Base-by-base conservation (phyloP, 2,888 invertebrate species). In the Geotrupes spiniger region DNA sequence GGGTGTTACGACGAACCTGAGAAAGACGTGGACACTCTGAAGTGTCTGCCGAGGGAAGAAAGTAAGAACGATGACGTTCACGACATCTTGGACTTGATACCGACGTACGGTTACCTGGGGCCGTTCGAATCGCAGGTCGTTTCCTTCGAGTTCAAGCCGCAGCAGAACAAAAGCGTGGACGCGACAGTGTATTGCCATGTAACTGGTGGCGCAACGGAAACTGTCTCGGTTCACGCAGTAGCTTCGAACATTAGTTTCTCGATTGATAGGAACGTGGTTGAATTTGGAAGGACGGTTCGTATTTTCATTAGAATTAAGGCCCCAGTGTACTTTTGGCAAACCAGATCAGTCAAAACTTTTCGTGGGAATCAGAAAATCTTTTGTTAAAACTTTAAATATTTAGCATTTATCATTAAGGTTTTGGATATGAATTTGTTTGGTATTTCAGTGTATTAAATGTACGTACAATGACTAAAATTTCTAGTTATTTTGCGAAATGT, bases 121-220 rank as follows among this genome's bases (percentile, higher is more conserved):
- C 78, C 81, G 2, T 75, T 70, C 57, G 79, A 80, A 66, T 63
- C 69, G 42, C 76, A 77, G 61, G 66, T 74, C 44, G 58, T 79
- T 37, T 74, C 76, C 39, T 68, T 81, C 2, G 72, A 74, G 44
- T 78, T 79, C 54, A 72, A 66, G 50, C 78, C 79, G 2, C 70
- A 65, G 46, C 49, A 54, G 2, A 74, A 79, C 55, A 73, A 75
- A 4, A 72, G 61, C 42, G 64, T 81, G 2, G 68, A 69, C 44
- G 79, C 76, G n/a, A 59, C 64, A 17, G 66, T 78, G 0, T 69
- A 76, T 49, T 82, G 80, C 60, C 73, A 78, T 53, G 75, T 83
- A 16, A 60, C 76, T 26, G 81, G 79, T 5, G 84, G 84, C 1
- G 80, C 79, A 1, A 59, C 77, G 0, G 80, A 82, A 67, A 56